Percentiles rank a stretch among this genome's conserved stretches.
phyloP scores from a whole-genome alignment of 2,797 vertebrate species.

The Denticeps clupeoides region DNA sequence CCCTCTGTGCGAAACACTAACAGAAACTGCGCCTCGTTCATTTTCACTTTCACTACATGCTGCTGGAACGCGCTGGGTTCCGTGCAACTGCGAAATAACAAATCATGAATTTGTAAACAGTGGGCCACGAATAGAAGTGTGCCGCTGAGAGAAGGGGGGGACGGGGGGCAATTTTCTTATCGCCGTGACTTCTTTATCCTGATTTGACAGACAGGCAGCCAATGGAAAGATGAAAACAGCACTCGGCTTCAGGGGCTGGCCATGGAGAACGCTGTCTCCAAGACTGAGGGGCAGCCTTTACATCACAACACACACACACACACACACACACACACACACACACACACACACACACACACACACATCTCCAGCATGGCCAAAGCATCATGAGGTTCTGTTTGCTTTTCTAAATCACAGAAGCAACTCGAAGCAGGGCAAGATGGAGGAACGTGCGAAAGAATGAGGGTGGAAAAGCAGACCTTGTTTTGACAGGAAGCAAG shows the following conservation, averaged over 20 bases:
- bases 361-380: neutral
- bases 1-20: no score
- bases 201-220: constrained; percentile 42
- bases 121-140: constrained; percentile 42
- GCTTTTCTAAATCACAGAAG: constrained; percentile 1
- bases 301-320: constrained; percentile 7
- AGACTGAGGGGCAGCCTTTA: constrained; percentile 47
- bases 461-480: neutral
- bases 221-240: constrained; percentile 40
- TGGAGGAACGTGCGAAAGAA: neutral
- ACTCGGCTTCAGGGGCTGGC: constrained; percentile 56
- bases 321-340: constrained; percentile 1
- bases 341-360: neutral
- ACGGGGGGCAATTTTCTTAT: constrained; percentile 36
- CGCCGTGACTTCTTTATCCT: constrained; percentile 41
- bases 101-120: constrained; percentile 54
- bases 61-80: neutral
- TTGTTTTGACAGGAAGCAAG: constrained; percentile 10
- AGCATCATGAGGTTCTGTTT: neutral
- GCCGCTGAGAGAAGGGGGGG: constrained; percentile 22
- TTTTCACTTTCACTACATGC: neutral
- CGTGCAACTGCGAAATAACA: constrained; percentile 19
- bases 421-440: neutral
- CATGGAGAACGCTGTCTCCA: constrained; percentile 50
- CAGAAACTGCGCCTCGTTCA: no score